Evolutionary conservation across 2,113 vertebrate genomes (phyloP).

Genomic region (Mobula birostris): DNA sequence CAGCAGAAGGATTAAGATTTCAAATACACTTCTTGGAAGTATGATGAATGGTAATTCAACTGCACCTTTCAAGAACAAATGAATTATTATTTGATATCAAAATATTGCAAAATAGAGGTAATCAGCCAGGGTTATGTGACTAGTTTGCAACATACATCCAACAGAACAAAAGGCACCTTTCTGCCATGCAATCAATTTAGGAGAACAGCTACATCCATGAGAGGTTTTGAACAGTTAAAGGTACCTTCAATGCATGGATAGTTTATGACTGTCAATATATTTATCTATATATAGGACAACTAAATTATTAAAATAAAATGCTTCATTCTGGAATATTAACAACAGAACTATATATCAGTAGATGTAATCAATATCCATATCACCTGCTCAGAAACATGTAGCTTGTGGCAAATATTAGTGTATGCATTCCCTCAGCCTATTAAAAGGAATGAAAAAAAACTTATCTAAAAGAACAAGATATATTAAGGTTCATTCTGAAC

Average conservation of each 20-base stretch:
- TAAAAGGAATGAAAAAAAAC: background rate
- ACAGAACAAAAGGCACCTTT: too few relatives aligned
- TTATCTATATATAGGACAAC: background rate
- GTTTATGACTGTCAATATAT: background rate
- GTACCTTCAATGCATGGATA: background rate
- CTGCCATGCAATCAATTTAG: background rate
- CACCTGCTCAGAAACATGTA: background rate
- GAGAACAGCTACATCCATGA: background rate
- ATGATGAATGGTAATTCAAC: too few relatives aligned
- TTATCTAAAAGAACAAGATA: background rate
- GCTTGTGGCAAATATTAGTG: background rate
- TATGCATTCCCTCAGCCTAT: too few relatives aligned
- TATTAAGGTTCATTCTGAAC: background rate
- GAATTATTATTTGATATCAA: too few relatives aligned
- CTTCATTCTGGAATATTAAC: background rate
- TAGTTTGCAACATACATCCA: too few relatives aligned
- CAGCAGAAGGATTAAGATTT: too few relatives aligned
- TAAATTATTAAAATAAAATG: background rate
- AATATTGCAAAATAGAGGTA: too few relatives aligned
- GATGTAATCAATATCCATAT: background rate
- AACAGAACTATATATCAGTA: background rate
- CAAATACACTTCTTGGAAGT: too few relatives aligned
- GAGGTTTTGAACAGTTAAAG: too few relatives aligned
- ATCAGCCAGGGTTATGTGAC: too few relatives aligned
- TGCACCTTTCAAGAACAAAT: too few relatives aligned